Evolutionary conservation across 1,140 invertebrate genomes (phyloP), one percentile per base, ranked within the genome.

Genomic region (Ostrea denselamellosa): DNA sequence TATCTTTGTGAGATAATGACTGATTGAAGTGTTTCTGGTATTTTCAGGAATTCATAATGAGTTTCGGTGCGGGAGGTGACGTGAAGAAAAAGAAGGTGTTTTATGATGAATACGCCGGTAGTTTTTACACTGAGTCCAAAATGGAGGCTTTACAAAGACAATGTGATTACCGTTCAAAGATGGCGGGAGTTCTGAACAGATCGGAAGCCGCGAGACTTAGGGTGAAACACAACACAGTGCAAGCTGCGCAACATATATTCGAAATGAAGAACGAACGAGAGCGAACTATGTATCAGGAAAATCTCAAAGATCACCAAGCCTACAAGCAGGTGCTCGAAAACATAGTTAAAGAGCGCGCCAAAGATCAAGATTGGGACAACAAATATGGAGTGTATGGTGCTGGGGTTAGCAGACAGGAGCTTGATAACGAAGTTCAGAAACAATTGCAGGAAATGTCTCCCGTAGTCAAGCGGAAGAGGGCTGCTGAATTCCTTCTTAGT

Each of bases 131-230:
- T 8, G 90, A 91, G 85, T 88, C 89, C 51, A 65, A 88, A 34
- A 90, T 91, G 83, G 90, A 91, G 25, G 86, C 88, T 2, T 83
- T 91, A 22, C 86, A 91, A 82, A 87, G 90, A n/a, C 89, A 91
- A 58, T 88, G 90, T 86, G 77, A 88, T 22, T 90, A 90, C 81
- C 81, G 89, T 14, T 82, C 88, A 28, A 90, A 90, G 81, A 88
- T 91, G 85, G 90, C 90, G 1, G 86, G 88, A 52, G 90, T 91
- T 22, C 84, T 90, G 0, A 91, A 91, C 81, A 58, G 90, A 2
- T 89, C 89, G 3, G 88, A 89, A 52, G 90, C 85, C 12, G 86
- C 87, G 8, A 84, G 83, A 22, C 77, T 90, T n/a, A 71, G 81
- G 14, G 81, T 83, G 22, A 77, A 83, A 54, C 83, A 89, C 25